These are phyloP conservation scores for Heptranchias perlo DNA, from an alignment of 2,113 vertebrate genomes.

Conservation along the genomic window DNA sequence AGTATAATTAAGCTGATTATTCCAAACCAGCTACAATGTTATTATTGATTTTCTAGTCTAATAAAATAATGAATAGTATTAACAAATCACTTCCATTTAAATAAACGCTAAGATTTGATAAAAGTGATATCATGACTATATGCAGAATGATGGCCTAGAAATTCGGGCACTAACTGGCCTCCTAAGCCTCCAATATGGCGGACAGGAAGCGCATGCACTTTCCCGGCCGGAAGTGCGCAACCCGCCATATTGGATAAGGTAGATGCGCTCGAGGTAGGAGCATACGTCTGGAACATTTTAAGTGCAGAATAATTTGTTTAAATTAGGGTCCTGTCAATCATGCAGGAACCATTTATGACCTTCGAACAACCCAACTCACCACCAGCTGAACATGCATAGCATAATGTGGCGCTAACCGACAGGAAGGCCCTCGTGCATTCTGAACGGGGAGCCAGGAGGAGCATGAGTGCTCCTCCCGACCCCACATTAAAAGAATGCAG, in stretches of 20 bases:
- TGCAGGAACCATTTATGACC: not conserved
- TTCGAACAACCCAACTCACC: not conserved
- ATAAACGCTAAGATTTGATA: not conserved
- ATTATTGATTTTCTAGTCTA: not conserved
- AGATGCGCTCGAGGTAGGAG: no score
- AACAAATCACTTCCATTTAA: not conserved
- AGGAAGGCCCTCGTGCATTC: not conserved
- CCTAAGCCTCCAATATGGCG: not conserved
- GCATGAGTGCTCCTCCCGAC: not conserved
- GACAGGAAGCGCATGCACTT: not conserved
- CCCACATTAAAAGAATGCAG: not conserved
- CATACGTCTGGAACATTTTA: not conserved
- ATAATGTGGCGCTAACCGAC: not conserved
- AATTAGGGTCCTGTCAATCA: not conserved
- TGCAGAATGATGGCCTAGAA: not conserved
- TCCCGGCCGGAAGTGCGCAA: not conserved
- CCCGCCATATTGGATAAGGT: not conserved
- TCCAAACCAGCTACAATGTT: not conserved
- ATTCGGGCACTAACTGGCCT: not conserved
- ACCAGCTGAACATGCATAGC: not conserved
- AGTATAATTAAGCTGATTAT: not conserved
- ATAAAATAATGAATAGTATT: not conserved
- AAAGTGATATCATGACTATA: not conserved
- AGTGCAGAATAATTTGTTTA: not conserved
- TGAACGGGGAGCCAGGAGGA: not conserved